Evolutionary conservation across 2,113 vertebrate species (phyloP).

Genomic region (Xiphophorus hellerii): DNA sequence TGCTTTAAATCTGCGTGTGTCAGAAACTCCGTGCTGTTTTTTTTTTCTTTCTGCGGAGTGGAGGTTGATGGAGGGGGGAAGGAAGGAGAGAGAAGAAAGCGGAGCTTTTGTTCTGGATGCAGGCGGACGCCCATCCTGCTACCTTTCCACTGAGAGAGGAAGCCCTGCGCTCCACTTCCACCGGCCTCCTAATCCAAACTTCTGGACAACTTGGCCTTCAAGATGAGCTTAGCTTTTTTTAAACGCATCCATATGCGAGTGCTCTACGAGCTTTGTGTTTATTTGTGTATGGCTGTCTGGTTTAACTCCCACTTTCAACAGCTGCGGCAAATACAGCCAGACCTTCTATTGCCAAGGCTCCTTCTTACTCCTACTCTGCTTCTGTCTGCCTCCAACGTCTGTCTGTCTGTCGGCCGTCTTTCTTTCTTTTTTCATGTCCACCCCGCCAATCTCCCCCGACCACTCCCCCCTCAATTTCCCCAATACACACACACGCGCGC

Average conservation of each 20-base stretch:
- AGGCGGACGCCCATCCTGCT: constrained; percentile 5
- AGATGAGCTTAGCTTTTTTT: constrained; percentile 47
- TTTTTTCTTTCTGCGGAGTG: background rate
- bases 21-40: background rate
- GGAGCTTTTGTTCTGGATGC: constrained; percentile 9
- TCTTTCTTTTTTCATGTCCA: constrained; percentile 28
- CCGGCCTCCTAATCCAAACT: constrained; percentile 31
- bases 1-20: background rate
- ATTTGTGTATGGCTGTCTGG: constrained; percentile 61
- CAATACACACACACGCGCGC: constrained; percentile 60
- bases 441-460: constrained; percentile 49
- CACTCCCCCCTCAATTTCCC: constrained; percentile 30
- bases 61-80: background rate
- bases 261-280: constrained; percentile 48
- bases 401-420: constrained; percentile 6
- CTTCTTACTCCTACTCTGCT: constrained; percentile 60
- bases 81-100: background rate
- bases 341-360: constrained; percentile 64
- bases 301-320: constrained; percentile 73
- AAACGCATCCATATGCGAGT: constrained; percentile 49
- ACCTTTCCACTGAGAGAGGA: constrained; percentile 8
- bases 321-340: constrained; percentile 69
- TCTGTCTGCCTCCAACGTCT: constrained; percentile 31
- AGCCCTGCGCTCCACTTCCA: constrained; percentile 22
- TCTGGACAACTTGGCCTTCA: constrained; percentile 30